Evolutionary conservation across 2,888 invertebrate genomes (phyloP).

Genomic region (Nudaria mundana): DNA sequence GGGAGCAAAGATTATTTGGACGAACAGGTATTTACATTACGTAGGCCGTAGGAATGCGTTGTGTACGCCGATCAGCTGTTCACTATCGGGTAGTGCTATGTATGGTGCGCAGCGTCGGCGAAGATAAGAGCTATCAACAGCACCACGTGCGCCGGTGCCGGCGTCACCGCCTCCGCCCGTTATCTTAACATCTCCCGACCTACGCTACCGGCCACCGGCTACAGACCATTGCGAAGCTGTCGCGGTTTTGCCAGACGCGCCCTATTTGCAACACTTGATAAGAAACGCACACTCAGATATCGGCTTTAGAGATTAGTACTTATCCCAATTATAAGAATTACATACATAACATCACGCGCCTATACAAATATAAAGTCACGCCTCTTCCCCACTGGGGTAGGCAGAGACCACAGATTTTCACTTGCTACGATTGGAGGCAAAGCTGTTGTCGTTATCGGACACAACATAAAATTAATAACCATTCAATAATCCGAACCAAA

Average conservation of each 20-base stretch:
- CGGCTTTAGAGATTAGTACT: too few species aligned
- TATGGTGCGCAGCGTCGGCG: constrained; percentile 13
- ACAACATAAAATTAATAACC: too few species aligned
- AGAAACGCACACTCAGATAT: not conserved
- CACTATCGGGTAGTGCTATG: constrained; percentile 12
- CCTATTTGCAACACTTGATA: constrained; percentile 1
- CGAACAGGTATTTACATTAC: not conserved
- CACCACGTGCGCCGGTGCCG: constrained; percentile 43
- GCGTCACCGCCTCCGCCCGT: constrained; percentile 27
- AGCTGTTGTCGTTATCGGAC: too few species aligned
- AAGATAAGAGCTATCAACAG: constrained; percentile 44
- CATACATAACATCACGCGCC: too few species aligned
- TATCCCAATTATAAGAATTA: too few species aligned
- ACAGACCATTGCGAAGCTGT: constrained; percentile 4
- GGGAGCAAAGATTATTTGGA: not conserved
- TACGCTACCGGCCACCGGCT: constrained; percentile 28
- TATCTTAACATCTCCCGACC: constrained; percentile 50
- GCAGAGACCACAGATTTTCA: too few species aligned
- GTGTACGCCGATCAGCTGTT: constrained; percentile 37
- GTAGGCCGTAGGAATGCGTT: constrained; percentile 8
- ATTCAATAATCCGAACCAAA: too few species aligned
- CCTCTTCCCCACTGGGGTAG: too few species aligned
- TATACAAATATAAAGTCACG: too few species aligned
- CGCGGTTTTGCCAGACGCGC: not conserved
- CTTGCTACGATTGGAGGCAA: too few species aligned